Evolutionary conservation across 2,888 invertebrate genomes (phyloP).

Genomic region (Noctua comes): DNA sequence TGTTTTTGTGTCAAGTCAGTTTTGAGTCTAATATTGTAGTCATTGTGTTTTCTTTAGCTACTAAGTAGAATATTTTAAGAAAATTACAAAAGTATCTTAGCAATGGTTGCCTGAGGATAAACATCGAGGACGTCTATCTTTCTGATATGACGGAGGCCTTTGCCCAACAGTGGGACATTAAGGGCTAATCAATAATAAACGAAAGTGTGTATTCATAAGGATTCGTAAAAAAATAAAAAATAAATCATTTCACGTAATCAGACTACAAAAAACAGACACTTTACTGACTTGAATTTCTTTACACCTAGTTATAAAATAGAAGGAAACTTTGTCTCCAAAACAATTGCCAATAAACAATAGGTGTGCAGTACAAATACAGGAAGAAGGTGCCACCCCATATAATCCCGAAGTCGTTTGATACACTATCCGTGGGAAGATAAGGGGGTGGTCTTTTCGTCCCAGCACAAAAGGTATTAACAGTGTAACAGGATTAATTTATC

Average conservation of each 20-base stretch:
- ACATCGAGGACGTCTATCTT: not conserved
- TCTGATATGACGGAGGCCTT: no score
- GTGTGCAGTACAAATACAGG: slow-evolving; percentile 24
- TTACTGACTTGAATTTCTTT: not conserved
- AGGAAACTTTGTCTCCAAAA: not conserved
- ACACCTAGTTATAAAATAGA: not conserved
- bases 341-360: slow-evolving; percentile 27
- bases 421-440: slow-evolving; percentile 37
- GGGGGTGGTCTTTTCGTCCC: slow-evolving; percentile 50
- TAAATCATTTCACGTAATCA: not conserved
- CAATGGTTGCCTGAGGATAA: not conserved
- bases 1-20: slow-evolving; percentile 32
- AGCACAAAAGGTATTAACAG: slow-evolving; percentile 49
- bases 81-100: not conserved
- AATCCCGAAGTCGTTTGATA: slow-evolving; percentile 54
- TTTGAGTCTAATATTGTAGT: slow-evolving; percentile 2
- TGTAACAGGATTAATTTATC: slow-evolving; percentile 59
- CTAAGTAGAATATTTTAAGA: not conserved
- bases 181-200: not conserved
- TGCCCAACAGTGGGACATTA: not conserved
- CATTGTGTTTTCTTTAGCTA: not conserved
- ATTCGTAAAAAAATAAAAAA: not conserved
- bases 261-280: not conserved
- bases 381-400: slow-evolving; percentile 43
- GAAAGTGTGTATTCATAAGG: not conserved